Percentiles rank a stretch among this genome's conserved stretches.
Conservation (phyloP, 1,140 invertebrate species). For the Pentalonia nigronervosa region DNA sequence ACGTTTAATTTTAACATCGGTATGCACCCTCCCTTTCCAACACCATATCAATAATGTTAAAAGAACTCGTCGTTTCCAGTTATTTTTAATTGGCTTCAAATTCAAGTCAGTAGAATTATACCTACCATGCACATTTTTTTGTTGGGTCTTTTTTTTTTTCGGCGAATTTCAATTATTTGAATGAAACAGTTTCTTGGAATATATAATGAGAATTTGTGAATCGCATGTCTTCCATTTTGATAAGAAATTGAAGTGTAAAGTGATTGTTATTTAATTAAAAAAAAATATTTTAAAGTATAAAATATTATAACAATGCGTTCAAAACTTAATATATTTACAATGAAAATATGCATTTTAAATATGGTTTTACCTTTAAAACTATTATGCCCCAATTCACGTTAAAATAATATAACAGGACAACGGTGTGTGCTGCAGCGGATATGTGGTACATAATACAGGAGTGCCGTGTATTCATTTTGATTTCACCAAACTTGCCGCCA, state of each 20-base stretch:
- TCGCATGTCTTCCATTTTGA: not conserved
- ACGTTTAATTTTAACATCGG: conserved; percentile 8
- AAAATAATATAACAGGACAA: not conserved
- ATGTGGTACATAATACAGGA: not conserved
- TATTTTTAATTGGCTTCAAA: conserved; percentile 33
- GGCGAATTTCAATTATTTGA: not conserved
- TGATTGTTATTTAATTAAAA: not conserved
- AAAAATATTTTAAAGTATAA: not conserved
- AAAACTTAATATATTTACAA: not conserved
- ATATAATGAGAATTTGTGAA: not conserved
- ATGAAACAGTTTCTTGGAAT: not conserved
- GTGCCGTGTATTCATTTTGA: not conserved
- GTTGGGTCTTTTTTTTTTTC: not conserved
- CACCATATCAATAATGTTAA: not conserved
- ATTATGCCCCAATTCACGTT: not conserved
- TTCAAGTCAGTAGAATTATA: conserved; percentile 7
- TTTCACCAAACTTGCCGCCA: not conserved
- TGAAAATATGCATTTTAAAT: not conserved
- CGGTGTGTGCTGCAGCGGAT: not conserved
- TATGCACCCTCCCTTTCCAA: not conserved
- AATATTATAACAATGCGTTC: not conserved
- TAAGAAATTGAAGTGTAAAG: not conserved
- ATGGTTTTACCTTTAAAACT: not conserved
- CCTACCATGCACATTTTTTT: not conserved
- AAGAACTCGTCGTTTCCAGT: not conserved